Conservation (phyloP, 2,888 invertebrate species). For the Zygaena filipendulae region DNA sequence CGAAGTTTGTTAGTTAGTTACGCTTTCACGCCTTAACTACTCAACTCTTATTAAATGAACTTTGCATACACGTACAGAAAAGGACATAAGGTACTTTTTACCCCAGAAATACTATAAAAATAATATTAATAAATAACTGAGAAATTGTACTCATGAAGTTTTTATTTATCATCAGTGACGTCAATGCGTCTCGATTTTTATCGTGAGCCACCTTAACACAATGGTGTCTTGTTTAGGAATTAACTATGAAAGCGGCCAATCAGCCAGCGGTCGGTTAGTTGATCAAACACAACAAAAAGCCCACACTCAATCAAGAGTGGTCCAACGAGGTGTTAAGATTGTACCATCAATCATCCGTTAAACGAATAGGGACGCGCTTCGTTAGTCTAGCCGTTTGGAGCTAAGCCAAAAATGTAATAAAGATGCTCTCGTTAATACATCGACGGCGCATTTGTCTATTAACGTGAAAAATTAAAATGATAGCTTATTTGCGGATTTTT, state of each 20-base stretch:
- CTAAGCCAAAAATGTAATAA: constrained; percentile 58
- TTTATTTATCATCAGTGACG: too few relatives aligned
- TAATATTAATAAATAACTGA: too few relatives aligned
- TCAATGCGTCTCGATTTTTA: too few relatives aligned
- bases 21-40: too few relatives aligned
- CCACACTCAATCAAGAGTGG: constrained; percentile 59
- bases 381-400: constrained; percentile 43
- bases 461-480: too few relatives aligned
- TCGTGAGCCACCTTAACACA: constrained; percentile 27
- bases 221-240: constrained; percentile 54
- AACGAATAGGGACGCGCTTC: constrained; percentile 30
- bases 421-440: constrained; percentile 53
- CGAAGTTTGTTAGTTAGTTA: too few relatives aligned
- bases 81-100: too few relatives aligned
- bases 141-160: too few relatives aligned
- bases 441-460: constrained; percentile 39
- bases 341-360: constrained; percentile 52
- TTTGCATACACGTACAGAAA: too few relatives aligned
- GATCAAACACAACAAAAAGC: constrained; percentile 62
- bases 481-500: too few relatives aligned
- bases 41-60: too few relatives aligned
- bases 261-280: constrained; percentile 54
- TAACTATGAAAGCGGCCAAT: constrained; percentile 55
- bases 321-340: constrained; percentile 57
- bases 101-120: too few relatives aligned